Base-by-base conservation (phyloP, 1,140 invertebrate genomes). In the Odontomachus brunneus region DNA sequence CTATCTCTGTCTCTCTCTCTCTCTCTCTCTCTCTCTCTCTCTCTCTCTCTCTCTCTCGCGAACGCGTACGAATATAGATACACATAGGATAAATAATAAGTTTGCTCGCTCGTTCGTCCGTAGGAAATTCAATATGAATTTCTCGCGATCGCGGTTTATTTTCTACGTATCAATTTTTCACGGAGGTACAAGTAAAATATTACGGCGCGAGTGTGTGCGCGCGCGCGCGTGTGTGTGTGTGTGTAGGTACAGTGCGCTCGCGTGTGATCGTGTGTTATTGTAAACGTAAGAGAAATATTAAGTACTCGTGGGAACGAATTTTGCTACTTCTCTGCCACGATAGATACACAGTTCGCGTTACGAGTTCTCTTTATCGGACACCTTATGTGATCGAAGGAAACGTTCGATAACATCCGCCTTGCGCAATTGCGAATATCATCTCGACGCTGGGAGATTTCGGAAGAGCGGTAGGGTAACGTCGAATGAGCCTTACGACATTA, bases 11-110 rank as follows among this genome's bases (percentile, higher is more conserved):
- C 38, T 44, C 38, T 33, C 29, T 33, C 38, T 44, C 9, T 11
- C 38, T 44, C 38, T 44, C 9, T 44, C 38, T 44, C 38, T 44
- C 38, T 11, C 38, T 44, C 38, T 44, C 38, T 33, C 2, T 33
- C 38, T 33, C 5, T 5, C 29, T 33, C 29, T 33, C 5, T 33
- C 29, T 33, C 63, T 22, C 65, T 48, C 59, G 15, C 51, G 60
- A 33, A 33, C 63, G 55, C n/a, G 48, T 24, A 9, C 65, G 62
- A 19, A 49, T 3, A 65, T 80, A 80, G 69, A 80, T 80, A 69
- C 29, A 66, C 60, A 26, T 24, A 22, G 19, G 51, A 69, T 48
- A 57, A 80, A 71, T 80, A 80, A 80, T 80, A 80, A 80, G 51
- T 80, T 69, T 80, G 53, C 48, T 44, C 49, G 24, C 29, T 76